Evolutionary conservation across 1,140 invertebrate genomes (phyloP).

Genomic region (Heliconius himera): DNA sequence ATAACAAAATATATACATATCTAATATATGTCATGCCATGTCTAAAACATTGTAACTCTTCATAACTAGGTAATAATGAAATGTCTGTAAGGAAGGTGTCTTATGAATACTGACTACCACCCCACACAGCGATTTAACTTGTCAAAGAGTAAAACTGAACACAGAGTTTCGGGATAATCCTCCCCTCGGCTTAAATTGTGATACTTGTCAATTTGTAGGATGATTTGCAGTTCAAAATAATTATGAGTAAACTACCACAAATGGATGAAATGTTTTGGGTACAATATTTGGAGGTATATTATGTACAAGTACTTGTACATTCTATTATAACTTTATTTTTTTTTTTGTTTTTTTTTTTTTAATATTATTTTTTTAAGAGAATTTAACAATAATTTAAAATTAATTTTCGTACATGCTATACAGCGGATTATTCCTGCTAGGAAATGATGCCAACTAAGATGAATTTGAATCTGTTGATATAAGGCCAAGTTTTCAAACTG

Average conservation of each 20-base stretch:
- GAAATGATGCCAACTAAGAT: no score
- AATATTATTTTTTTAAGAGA: not conserved
- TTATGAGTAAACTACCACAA: constrained; percentile 1
- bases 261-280: not conserved
- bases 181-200: constrained; percentile 63
- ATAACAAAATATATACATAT: not conserved
- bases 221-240: constrained; percentile 51
- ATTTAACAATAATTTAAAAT: no score
- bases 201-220: constrained; percentile 55
- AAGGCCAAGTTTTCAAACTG: no score
- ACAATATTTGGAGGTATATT: not conserved
- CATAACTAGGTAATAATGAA: constrained; percentile 54
- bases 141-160: constrained; percentile 73
- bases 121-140: constrained; percentile 67
- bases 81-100: constrained; percentile 67
- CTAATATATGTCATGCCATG: not conserved
- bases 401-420: no score
- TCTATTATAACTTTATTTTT: not conserved
- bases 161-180: constrained; percentile 49
- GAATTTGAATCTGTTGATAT: no score
- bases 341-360: not conserved
- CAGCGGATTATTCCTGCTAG: no score
- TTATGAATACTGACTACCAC: constrained; percentile 70
- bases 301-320: not conserved
- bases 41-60: not conserved